phyloP scores from a whole-genome alignment of 1,140 invertebrate genomes.

The Liolophura sinensis region DNA sequence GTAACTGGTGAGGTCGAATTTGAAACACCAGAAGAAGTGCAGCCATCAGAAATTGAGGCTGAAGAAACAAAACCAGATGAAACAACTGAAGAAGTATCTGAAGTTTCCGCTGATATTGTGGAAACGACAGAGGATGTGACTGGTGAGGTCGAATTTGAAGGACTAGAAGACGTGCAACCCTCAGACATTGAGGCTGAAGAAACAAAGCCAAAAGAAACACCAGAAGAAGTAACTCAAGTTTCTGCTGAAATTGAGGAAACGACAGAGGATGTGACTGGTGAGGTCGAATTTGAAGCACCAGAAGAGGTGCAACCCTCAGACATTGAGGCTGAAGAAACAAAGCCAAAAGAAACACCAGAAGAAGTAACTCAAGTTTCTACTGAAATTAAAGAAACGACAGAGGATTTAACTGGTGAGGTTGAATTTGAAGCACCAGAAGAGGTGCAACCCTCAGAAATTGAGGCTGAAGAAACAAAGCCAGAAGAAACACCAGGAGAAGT shows the following conservation, averaged over 20 bases:
- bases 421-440: neutral
- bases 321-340: too few relatives aligned
- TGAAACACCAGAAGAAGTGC: too few relatives aligned
- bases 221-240: neutral
- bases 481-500: neutral
- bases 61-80: neutral
- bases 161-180: neutral
- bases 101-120: neutral
- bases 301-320: too few relatives aligned
- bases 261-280: neutral
- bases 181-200: neutral
- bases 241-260: neutral
- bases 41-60: neutral
- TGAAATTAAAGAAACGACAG: too few relatives aligned
- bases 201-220: neutral
- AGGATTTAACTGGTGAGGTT: too few relatives aligned
- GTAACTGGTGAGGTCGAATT: too few relatives aligned
- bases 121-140: neutral
- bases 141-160: neutral
- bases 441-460: neutral
- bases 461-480: neutral
- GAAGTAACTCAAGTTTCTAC: too few relatives aligned
- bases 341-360: too few relatives aligned
- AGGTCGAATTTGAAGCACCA: neutral
- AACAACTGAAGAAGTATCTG: neutral